Evolutionary conservation across 2,797 vertebrate genomes (phyloP).

Genomic region (Dryobates pubescens): DNA sequence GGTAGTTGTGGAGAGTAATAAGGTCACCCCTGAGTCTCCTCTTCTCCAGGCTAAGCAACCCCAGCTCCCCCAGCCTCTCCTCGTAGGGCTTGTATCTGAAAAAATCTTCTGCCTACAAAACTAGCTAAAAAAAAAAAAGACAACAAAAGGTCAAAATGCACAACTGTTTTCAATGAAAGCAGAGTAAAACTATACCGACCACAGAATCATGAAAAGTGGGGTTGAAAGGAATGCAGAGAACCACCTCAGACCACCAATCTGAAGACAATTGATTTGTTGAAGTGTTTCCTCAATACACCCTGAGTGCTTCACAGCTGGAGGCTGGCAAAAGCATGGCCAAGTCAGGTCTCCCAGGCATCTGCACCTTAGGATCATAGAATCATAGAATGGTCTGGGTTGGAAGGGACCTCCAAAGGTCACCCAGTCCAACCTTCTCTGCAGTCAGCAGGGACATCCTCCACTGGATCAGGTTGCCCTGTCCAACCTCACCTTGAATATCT

Average conservation of each 20-base stretch:
- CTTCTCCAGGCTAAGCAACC: too few relatives aligned
- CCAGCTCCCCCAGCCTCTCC: too few relatives aligned
- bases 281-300: not conserved
- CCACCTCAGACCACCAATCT: fast-evolving
- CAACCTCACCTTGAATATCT: too few relatives aligned
- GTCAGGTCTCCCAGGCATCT: not conserved
- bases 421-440: too few relatives aligned
- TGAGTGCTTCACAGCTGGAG: fast-evolving
- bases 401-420: too few relatives aligned
- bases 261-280: not conserved
- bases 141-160: not conserved
- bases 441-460: too few relatives aligned
- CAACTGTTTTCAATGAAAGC: not conserved
- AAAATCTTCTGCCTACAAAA: not conserved
- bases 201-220: not conserved
- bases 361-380: too few relatives aligned
- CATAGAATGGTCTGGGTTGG: too few relatives aligned
- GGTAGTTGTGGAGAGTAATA: too few relatives aligned
- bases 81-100: not conserved
- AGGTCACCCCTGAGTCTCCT: too few relatives aligned
- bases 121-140: not conserved
- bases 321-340: fast-evolving
- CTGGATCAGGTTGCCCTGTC: too few relatives aligned
- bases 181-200: not conserved
- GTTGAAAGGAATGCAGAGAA: not conserved